Evolutionary conservation across 35 echinoderm and acorn worm genomes (phyloP).

Genomic region (Nesometra sesokonis): DNA sequence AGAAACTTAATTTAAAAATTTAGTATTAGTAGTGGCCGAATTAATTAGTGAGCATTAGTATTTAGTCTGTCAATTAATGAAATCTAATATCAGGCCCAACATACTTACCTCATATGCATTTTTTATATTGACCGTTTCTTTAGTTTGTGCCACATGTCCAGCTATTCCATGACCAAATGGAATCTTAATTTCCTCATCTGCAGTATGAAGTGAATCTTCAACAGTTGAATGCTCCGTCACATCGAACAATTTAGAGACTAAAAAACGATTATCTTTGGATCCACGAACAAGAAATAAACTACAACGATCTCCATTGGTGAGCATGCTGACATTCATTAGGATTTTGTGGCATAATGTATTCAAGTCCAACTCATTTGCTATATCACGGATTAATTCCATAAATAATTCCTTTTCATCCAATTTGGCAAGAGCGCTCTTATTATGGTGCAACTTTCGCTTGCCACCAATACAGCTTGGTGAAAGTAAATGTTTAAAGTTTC

Average conservation of each 20-base stretch:
- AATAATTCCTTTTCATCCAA: slow-evolving; percentile 97
- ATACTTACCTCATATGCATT: slow-evolving; percentile 99
- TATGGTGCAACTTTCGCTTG: slow-evolving; percentile 46
- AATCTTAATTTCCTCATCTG: slow-evolving; percentile 72
- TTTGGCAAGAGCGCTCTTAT: slow-evolving; percentile 73
- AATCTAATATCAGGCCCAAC: too few species aligned
- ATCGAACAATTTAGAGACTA: slow-evolving; percentile 92
- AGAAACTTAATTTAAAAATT: too few species aligned
- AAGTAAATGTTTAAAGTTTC: slow-evolving; percentile 62
- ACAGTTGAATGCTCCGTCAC: slow-evolving; percentile 93
- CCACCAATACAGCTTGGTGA: slow-evolving; percentile 33
- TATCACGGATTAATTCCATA: slow-evolving; percentile 99
- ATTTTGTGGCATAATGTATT: slow-evolving; percentile 98
- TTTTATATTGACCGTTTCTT: slow-evolving; percentile 97
- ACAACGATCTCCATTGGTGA: slow-evolving; percentile 97
- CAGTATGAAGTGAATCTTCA: slow-evolving; percentile 70
- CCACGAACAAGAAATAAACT: slow-evolving; percentile 87
- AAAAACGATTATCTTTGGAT: slow-evolving; percentile 51
- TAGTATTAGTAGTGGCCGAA: too few species aligned
- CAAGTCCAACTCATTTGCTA: slow-evolving; percentile 92
- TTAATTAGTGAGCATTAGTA: too few species aligned
- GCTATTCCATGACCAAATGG: slow-evolving; percentile 92
- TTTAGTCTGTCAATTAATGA: too few species aligned
- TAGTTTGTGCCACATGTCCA: slow-evolving; percentile 79
- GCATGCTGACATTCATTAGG: slow-evolving; percentile 96